These are phyloP conservation scores for Ooceraea biroi DNA, from an alignment of 1,140 invertebrate species.

Conservation along the genomic window DNA sequence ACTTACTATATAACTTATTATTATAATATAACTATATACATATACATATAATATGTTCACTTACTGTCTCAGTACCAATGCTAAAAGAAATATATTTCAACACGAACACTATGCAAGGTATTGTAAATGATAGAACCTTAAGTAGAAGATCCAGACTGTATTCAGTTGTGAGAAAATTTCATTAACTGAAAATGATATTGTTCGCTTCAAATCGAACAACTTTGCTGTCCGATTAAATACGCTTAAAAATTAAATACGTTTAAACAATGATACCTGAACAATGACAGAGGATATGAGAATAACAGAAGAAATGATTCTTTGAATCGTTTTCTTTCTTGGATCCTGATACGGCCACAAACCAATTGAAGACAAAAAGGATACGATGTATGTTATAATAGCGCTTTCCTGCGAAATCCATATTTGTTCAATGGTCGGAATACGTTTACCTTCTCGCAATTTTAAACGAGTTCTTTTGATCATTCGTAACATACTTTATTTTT, in stretches of 20 bases:
- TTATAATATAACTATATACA: no score
- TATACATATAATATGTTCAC: no score
- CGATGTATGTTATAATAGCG: conserved; percentile 40
- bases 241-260: no score
- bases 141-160: conserved; percentile 44
- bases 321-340: conserved; percentile 1
- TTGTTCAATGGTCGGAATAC: background rate
- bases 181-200: conserved; percentile 38
- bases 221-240: background rate
- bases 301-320: conserved; percentile 23
- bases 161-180: conserved; percentile 42
- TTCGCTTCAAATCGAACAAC: background rate
- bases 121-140: conserved; percentile 32
- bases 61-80: conserved; percentile 13
- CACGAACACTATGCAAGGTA: conserved; percentile 28
- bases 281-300: conserved; percentile 10
- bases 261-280: conserved; percentile 35
- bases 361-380: conserved; percentile 13
- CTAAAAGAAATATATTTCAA: conserved; percentile 40
- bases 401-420: conserved; percentile 10
- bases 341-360: conserved; percentile 45
- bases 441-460: background rate
- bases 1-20: no score
- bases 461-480: background rate
- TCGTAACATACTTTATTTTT: conserved; percentile 6